These are phyloP conservation scores for Gastrophryne carolinensis DNA, from an alignment of 2,797 vertebrate species.

Conservation along the genomic window DNA sequence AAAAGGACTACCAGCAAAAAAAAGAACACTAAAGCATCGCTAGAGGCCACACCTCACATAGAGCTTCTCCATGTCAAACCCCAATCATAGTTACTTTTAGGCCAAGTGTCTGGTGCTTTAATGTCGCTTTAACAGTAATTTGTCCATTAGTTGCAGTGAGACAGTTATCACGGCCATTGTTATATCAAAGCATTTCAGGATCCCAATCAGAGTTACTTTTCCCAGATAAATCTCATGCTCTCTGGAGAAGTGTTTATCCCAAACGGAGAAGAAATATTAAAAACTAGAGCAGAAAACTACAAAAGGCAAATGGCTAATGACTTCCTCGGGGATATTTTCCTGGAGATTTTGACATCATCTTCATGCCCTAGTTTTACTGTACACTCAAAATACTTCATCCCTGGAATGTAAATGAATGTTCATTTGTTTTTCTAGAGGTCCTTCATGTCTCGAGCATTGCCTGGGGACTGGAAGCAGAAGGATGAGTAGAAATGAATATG, in stretches of 20 bases:
- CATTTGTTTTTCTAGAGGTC: not conserved
- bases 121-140: too few relatives aligned
- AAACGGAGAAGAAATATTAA: conserved; percentile 16
- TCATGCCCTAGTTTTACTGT: not conserved
- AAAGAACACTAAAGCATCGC: too few relatives aligned
- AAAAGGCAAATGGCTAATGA: conserved; percentile 24
- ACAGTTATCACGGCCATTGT: too few relatives aligned
- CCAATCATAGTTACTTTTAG: too few relatives aligned
- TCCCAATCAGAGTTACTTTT: not conserved
- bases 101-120: too few relatives aligned
- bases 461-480: not conserved
- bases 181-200: not conserved
- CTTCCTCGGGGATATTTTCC: not conserved
- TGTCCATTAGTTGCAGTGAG: too few relatives aligned
- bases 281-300: not conserved
- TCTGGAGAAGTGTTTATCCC: not conserved
- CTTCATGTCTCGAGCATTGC: not conserved
- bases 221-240: not conserved
- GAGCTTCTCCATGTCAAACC: too few relatives aligned
- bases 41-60: too few relatives aligned
- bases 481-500: not conserved
- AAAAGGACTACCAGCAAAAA: too few relatives aligned
- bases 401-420: not conserved
- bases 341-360: not conserved
- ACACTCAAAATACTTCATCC: not conserved